A percentile compares a stretch with the other conserved stretches of the same genome.
Evolutionary conservation across 2,797 vertebrate genomes (phyloP).

Genomic region (Mustela erminea): DNA sequence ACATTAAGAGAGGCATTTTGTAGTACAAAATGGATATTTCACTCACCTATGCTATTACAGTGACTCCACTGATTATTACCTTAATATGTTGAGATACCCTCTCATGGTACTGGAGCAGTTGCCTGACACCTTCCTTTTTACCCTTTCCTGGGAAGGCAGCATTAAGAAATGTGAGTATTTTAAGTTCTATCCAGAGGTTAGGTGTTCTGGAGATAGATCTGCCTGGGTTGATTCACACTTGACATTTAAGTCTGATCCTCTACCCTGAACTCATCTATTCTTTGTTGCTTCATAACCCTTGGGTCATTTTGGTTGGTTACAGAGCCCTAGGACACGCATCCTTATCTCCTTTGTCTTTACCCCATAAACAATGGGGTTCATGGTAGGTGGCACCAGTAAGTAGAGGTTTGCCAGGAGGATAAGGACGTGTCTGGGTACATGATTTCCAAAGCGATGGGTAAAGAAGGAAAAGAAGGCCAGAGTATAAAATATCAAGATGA

Average conservation of each 20-base stretch:
- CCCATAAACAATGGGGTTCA: constrained; percentile 82
- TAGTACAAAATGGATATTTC: background rate
- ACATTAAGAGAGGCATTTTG: background rate
- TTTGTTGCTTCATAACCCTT: background rate
- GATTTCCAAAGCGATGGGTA: constrained; percentile 76
- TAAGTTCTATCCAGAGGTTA: background rate
- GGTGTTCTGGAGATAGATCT: background rate
- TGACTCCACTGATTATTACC: background rate
- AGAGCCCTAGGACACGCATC: background rate
- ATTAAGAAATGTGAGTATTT: background rate
- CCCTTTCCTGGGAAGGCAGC: background rate
- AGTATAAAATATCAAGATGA: constrained; percentile 83
- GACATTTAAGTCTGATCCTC: background rate
- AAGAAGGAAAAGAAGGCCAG: constrained; percentile 81
- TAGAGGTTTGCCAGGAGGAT: constrained; percentile 82
- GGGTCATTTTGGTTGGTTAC: background rate
- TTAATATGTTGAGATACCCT: background rate
- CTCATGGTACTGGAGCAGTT: background rate
- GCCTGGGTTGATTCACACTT: background rate
- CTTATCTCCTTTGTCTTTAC: constrained; percentile 81
- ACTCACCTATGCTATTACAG: background rate
- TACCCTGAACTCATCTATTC: background rate
- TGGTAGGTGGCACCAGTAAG: constrained; percentile 75
- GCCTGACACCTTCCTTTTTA: background rate
- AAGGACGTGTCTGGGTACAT: constrained; percentile 57